phyloP scores from a whole-genome alignment of 2,113 vertebrate genomes.

The Chlorodrepanis virens region DNA sequence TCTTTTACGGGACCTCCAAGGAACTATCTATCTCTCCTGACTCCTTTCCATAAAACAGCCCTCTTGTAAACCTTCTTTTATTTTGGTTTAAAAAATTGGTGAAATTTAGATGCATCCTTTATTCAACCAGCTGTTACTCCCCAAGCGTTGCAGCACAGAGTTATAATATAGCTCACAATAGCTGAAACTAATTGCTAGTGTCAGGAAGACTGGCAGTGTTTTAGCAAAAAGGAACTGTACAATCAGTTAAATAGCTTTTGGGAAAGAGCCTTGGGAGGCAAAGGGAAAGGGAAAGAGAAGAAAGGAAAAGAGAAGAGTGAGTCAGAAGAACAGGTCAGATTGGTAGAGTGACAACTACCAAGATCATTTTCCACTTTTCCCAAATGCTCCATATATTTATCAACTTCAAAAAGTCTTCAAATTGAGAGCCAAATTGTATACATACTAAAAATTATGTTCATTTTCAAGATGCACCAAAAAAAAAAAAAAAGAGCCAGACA shows the following conservation, averaged over 20 bases:
- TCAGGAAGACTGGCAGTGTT: neutral
- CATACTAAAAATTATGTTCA: neutral
- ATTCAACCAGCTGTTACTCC: neutral
- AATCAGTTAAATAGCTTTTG: neutral
- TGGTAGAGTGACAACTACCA: neutral
- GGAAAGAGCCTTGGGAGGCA: neutral
- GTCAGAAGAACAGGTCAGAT: neutral
- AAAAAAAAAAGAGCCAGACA: fast-evolving
- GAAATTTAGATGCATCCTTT: neutral
- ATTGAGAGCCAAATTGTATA: neutral
- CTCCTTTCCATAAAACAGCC: neutral
- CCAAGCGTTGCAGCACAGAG: neutral
- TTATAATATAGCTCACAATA: neutral
- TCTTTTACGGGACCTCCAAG: neutral
- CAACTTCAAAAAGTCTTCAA: neutral
- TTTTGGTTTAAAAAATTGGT: neutral
- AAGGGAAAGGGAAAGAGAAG: neutral
- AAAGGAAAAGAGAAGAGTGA: neutral
- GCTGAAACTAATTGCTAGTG: neutral
- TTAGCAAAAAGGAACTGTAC: neutral
- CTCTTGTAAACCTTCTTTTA: neutral
- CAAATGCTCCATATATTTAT: neutral
- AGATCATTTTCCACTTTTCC: neutral
- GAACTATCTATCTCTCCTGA: neutral
- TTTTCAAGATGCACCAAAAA: neutral